Evolutionary conservation across 2,888 invertebrate species (phyloP), one percentile per base, ranked within the genome.

Genomic region (Ochropleura leucogaster): DNA sequence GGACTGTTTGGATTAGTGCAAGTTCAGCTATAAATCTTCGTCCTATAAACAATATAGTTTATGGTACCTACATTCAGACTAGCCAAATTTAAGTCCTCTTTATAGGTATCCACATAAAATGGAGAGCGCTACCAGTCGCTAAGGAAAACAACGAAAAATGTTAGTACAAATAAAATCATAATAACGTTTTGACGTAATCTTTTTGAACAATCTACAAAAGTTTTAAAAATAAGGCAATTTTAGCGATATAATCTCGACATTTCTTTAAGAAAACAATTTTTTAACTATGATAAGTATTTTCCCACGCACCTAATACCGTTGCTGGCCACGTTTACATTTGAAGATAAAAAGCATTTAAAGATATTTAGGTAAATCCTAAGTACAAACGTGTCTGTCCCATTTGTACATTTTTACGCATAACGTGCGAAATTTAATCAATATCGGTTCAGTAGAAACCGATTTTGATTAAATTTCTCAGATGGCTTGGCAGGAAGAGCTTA

Each of bases 381-480:
- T 53, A 14, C 53, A 47, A 51, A n/a, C 12, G 6, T 42, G 12
- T 4, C n/a, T 18, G 47, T 49, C 9, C 62, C 18, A 77, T 68
- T 49, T 55, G 40, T 51, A 40, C 5, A 14, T 46, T 44, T 57
- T 74, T 8, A 30, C n/a, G 66, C 20, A 12, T n/a, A 49, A 75
- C 53, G 1, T 30, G 30, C 30, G 30, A 30, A 30, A 30, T 30
- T 30, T 30, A 30, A 30, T 30, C 30, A 30, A 30, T 2, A 30
- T 30, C 30, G 30, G 30, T 30, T 30, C n/a, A n/a, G n/a, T n/a
- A n/a, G n/a, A n/a, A 79, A 47, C 42, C 18, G 30, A 44, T 53
- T 57, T 64, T 71, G 7, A 70, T 77, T 71, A 65, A 16, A 71
- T 70, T 65, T 42, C 1, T 42, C 30, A 42, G 46, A 1, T 16